phyloP scores from a whole-genome alignment of 1,140 invertebrate genomes.

The Hesperophylax magnus region DNA sequence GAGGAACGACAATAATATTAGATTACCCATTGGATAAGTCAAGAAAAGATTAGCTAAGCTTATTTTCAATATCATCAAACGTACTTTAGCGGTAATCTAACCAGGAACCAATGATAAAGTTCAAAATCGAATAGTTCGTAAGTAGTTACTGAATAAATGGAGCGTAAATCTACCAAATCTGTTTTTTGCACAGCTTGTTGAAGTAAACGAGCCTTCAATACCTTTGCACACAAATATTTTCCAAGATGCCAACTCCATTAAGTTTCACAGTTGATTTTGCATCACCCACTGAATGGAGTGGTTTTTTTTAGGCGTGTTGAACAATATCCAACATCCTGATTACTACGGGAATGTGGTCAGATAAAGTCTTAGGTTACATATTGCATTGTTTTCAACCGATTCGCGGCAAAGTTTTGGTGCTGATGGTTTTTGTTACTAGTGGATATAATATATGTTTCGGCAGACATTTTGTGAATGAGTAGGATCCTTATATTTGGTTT shows the following conservation, averaged over 20 bases:
- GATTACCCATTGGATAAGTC: no score
- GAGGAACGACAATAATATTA: no score
- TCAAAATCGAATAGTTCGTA: no score
- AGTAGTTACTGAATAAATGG: no score
- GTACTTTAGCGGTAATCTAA: no score
- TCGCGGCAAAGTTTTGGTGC: conserved; percentile 24
- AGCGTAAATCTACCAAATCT: no score
- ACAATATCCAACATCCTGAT: conserved; percentile 15
- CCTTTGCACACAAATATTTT: neutral
- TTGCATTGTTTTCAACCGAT: conserved; percentile 12
- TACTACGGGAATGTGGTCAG: conserved; percentile 8
- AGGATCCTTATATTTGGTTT: conserved; percentile 36
- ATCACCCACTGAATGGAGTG: neutral
- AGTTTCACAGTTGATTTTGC: neutral
- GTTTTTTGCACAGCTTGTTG: no score
- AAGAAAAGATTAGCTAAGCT: no score
- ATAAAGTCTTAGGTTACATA: conserved; percentile 38
- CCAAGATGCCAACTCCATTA: conserved; percentile 13
- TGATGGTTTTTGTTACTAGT: conserved; percentile 16
- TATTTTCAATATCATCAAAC: no score
- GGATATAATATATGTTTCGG: neutral
- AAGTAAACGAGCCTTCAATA: no score
- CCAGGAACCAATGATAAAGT: no score
- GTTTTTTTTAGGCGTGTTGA: conserved; percentile 7
- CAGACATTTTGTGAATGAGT: conserved; percentile 29